Conservation (phyloP, 2,888 invertebrate genomes). For the Luffia ferchaultella region DNA sequence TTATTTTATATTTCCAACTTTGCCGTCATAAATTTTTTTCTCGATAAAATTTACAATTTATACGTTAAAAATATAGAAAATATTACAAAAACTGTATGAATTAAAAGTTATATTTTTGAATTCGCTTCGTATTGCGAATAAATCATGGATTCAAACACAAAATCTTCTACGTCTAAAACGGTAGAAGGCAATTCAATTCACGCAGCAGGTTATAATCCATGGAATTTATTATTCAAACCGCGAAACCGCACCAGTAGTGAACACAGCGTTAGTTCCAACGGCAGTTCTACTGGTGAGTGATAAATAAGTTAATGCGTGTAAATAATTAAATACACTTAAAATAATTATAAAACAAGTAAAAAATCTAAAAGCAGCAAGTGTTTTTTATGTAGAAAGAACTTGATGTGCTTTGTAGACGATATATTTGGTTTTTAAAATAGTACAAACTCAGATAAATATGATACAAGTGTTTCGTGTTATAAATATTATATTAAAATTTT, state of each 20-base stretch:
- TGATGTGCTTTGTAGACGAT: no score
- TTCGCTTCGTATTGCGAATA: background rate
- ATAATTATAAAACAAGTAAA: slow-evolving; percentile 7
- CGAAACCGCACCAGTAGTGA: slow-evolving; percentile 52
- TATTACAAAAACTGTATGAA: background rate
- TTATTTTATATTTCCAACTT: background rate
- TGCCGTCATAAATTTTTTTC: background rate
- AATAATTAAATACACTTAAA: slow-evolving; percentile 5
- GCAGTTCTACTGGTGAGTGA: slow-evolving; percentile 32
- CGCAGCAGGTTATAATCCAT: slow-evolving; percentile 33
- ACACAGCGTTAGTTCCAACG: slow-evolving; percentile 37
- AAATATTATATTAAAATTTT: no score
- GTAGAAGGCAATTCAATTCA: background rate
- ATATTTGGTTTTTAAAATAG: no score
- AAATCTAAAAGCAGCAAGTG: slow-evolving; percentile 4
- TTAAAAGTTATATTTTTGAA: no score
- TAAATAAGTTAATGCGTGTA: no score
- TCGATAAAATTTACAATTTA: background rate
- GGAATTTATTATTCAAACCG: slow-evolving; percentile 47
- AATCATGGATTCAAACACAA: slow-evolving; percentile 41
- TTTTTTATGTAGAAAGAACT: no score
- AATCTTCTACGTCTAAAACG: slow-evolving; percentile 15
- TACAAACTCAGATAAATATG: no score
- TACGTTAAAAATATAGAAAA: background rate
- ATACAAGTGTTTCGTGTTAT: no score